Conservation (phyloP, 2,888 invertebrate species). For the Rotaria socialis region DNA sequence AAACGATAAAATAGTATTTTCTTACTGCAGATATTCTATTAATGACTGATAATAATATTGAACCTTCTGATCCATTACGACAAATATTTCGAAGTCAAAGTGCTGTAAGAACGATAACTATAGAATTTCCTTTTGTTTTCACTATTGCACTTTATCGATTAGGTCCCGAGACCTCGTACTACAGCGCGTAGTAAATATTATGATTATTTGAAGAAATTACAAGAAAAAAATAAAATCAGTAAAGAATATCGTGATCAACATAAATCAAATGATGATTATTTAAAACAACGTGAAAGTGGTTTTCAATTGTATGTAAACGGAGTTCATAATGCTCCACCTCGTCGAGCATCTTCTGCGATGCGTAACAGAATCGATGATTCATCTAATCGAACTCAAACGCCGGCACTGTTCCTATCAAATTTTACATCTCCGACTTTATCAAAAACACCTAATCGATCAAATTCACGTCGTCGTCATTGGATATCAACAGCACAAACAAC, state of each 20-base stretch:
- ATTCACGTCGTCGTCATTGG: background rate
- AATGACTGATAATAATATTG: background rate
- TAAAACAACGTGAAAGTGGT: slow-evolving; percentile 26
- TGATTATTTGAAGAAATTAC: background rate
- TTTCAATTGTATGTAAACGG: slow-evolving; percentile 34
- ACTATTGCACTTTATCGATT: background rate
- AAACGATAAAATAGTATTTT: background rate
- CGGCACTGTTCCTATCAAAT: background rate
- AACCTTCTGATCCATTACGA: background rate
- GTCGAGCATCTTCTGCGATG: background rate
- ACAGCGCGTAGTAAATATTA: background rate
- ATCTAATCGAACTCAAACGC: background rate
- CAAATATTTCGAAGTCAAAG: background rate
- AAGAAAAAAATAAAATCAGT: background rate
- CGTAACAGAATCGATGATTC: background rate
- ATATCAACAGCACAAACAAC: background rate
- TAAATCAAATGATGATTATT: background rate
- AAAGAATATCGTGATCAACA: background rate
- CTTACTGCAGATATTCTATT: background rate
- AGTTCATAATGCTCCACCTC: background rate
- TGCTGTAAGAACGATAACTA: background rate
- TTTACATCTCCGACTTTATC: background rate
- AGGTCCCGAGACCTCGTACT: background rate
- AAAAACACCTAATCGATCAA: background rate
- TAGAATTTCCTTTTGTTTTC: too few relatives aligned